These are phyloP conservation scores for Cairina moschata DNA, from an alignment of 2,113 vertebrate genomes.

Conservation along the genomic window DNA sequence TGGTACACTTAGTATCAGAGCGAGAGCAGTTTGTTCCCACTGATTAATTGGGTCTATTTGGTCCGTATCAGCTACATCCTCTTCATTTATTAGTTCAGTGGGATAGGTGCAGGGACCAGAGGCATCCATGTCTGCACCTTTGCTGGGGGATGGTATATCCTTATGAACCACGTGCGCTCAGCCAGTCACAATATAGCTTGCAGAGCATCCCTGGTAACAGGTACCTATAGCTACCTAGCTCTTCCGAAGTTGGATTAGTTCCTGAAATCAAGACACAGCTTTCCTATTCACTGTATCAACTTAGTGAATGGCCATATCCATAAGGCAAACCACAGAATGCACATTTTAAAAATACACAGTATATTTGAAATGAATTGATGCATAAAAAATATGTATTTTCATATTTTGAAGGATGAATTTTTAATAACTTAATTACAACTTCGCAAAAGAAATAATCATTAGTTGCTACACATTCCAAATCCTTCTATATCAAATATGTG, in stretches of 20 bases:
- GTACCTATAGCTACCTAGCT: not conserved
- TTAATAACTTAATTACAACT: constrained; percentile 61
- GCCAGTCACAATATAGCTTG: not conserved
- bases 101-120: not conserved
- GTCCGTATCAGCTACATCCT: not conserved
- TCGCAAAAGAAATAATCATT: constrained; percentile 55
- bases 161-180: not conserved
- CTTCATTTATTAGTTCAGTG: not conserved
- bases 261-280: not conserved
- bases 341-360: not conserved
- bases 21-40: not conserved
- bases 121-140: not conserved
- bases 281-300: not conserved
- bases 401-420: constrained; percentile 56
- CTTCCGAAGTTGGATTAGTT: not conserved
- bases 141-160: not conserved
- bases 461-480: constrained; percentile 16
- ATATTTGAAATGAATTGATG: constrained; percentile 37
- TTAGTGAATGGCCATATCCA: not conserved
- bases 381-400: not conserved
- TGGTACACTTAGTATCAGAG: not conserved
- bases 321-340: not conserved
- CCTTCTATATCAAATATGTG: not conserved
- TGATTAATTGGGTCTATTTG: not conserved
- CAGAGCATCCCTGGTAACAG: not conserved